A percentile compares a stretch with the other conserved stretches of the same genome.
Evolutionary conservation across 2,113 vertebrate species (phyloP).

Genomic region (Pungitius pungitius): DNA sequence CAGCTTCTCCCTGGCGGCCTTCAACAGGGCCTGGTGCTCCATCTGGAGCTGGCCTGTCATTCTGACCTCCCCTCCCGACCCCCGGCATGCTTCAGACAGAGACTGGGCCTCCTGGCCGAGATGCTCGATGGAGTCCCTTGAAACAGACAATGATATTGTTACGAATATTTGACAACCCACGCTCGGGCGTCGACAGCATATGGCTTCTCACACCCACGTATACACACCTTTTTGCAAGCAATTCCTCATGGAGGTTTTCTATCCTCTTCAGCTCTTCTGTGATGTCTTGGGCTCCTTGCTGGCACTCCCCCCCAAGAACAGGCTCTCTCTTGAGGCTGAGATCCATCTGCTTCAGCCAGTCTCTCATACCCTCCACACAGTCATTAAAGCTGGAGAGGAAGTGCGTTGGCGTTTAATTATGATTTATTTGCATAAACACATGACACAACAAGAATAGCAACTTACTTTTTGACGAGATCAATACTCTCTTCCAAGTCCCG

Average conservation of each 20-base stretch:
- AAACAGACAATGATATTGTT: constrained; percentile 10
- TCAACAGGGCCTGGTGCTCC: constrained; percentile 87
- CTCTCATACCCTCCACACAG: constrained; percentile 82
- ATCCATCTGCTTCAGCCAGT: constrained; percentile 90
- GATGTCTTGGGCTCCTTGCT: constrained; percentile 84
- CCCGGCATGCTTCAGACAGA: constrained; percentile 85
- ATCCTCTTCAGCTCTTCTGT: constrained; percentile 88
- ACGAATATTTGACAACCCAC: constrained; percentile 12
- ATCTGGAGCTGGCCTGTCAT: constrained; percentile 85
- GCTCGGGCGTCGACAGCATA: constrained; percentile 16
- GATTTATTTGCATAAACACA: constrained; percentile 24
- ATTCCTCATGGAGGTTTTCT: constrained; percentile 88
- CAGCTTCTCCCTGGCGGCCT: constrained; percentile 85
- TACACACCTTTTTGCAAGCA: constrained; percentile 87
- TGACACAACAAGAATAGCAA: background rate
- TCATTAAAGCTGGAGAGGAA: constrained; percentile 86
- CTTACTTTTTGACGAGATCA: constrained; percentile 79
- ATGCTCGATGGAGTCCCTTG: constrained; percentile 89
- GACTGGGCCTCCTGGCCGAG: constrained; percentile 87
- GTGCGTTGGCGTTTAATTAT: constrained; percentile 9
- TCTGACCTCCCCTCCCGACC: constrained; percentile 82
- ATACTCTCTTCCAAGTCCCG: constrained; percentile 85
- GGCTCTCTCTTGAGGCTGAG: constrained; percentile 84
- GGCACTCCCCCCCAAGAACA: constrained; percentile 79
- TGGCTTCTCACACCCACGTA: constrained; percentile 9